phyloP scores from a whole-genome alignment of 1,140 invertebrate genomes.

The Euwallacea similis region DNA sequence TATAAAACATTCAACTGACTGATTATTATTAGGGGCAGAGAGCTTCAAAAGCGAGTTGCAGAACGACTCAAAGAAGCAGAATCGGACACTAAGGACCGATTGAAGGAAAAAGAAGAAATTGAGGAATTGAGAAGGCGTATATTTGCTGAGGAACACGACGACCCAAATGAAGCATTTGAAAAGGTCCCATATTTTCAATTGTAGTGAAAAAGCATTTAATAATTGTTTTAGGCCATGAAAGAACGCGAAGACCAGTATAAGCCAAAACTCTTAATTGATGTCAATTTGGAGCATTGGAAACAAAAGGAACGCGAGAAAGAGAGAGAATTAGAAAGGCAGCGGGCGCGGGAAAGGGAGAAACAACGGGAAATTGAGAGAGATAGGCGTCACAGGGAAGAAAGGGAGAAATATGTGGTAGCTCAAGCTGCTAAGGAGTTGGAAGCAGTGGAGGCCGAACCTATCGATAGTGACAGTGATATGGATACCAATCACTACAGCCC shows the following conservation, averaged over 20 bases:
- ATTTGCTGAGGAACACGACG: constrained; percentile 75
- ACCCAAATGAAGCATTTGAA: constrained; percentile 83
- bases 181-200: constrained; percentile 57
- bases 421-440: constrained; percentile 61
- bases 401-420: constrained; percentile 55
- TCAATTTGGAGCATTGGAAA: constrained; percentile 60
- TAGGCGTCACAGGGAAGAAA: constrained; percentile 55
- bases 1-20: neutral
- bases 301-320: constrained; percentile 60
- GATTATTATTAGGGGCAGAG: constrained; percentile 69
- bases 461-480: constrained; percentile 63
- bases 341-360: constrained; percentile 55
- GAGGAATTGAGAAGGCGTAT: constrained; percentile 85
- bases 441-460: constrained; percentile 66
- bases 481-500: constrained; percentile 48
- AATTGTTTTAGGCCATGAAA: constrained; percentile 62
- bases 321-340: constrained; percentile 56
- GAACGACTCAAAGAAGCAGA: constrained; percentile 92
- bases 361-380: constrained; percentile 57
- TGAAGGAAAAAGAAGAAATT: constrained; percentile 89
- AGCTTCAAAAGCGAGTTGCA: constrained; percentile 82
- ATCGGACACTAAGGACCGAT: constrained; percentile 83
- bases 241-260: constrained; percentile 83
- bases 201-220: neutral
- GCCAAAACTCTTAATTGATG: constrained; percentile 75